These are phyloP conservation scores for Catagonus wagneri DNA, from an alignment of 2,113 vertebrate genomes.

Conservation along the genomic window DNA sequence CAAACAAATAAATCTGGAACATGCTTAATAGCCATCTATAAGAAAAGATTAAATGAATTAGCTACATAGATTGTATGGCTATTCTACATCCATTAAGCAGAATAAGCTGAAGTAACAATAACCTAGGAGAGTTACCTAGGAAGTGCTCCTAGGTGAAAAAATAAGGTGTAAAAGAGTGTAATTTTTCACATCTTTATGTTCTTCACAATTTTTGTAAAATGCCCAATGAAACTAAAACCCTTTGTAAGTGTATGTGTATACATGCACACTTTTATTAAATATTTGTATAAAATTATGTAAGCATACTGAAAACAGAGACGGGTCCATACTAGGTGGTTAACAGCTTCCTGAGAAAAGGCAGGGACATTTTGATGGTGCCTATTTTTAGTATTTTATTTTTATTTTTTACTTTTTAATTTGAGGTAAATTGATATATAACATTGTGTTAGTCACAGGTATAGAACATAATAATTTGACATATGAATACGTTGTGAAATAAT, in stretches of 20 bases:
- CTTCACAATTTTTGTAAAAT: not conserved
- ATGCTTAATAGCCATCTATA: not conserved
- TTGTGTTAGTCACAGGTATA: not conserved
- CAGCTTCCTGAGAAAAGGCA: not conserved
- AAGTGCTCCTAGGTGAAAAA: not conserved
- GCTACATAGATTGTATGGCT: not conserved
- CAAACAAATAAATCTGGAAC: not conserved
- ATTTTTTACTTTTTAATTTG: not conserved
- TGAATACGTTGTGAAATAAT: not conserved
- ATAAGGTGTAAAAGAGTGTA: accelerated
- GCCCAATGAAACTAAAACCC: not conserved
- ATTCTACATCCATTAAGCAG: not conserved
- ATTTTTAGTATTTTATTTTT: not conserved
- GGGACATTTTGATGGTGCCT: not conserved
- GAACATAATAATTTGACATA: not conserved
- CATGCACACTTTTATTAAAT: not conserved
- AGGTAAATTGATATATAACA: not conserved
- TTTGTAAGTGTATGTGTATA: not conserved
- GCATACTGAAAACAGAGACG: not conserved
- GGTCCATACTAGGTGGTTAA: not conserved
- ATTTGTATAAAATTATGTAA: not conserved
- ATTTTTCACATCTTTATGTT: not conserved
- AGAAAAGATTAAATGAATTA: not conserved
- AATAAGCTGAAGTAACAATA: not conserved
- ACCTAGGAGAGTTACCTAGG: not conserved